Percentiles rank a stretch among this genome's conserved stretches.
Evolutionary conservation across 2,113 vertebrate species (phyloP).

Genomic region (Atlantisia rogersi): DNA sequence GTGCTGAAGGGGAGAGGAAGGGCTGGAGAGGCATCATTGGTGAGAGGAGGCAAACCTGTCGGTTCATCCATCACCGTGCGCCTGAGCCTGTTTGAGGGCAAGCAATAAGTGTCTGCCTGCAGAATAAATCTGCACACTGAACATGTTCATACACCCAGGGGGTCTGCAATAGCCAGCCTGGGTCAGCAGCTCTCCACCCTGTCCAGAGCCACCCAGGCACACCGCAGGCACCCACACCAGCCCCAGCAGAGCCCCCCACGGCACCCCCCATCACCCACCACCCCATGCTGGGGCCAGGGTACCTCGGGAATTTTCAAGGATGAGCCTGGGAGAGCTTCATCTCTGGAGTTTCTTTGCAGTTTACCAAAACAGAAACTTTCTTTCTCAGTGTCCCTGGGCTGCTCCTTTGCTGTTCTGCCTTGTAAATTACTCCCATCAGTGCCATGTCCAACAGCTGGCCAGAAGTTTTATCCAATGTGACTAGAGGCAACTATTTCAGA

Average conservation of each 20-base stretch:
- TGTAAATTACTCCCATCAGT: not conserved
- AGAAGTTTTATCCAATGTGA: not conserved
- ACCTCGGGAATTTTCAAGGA: fast-evolving
- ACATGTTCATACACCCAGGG: not conserved
- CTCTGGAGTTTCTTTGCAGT: not conserved
- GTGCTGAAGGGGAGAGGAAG: not conserved
- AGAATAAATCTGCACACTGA: not conserved
- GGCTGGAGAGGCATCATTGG: not conserved
- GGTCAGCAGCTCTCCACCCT: fast-evolving
- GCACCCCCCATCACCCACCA: fast-evolving
- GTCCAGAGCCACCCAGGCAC: not conserved
- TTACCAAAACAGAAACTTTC: not conserved
- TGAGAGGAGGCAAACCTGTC: not conserved
- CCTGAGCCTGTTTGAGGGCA: not conserved
- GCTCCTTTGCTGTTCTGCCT: not conserved
- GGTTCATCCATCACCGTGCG: not conserved
- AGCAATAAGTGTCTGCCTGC: not conserved
- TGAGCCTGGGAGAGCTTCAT: not conserved
- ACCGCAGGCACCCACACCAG: fast-evolving
- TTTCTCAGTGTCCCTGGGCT: not conserved
- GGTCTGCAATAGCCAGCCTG: not conserved
- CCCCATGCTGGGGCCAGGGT: not conserved
- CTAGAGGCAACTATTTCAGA: not conserved
- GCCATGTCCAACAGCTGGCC: not conserved
- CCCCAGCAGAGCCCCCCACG: not conserved